phyloP scores from a whole-genome alignment of 2,113 vertebrate genomes.

The Dasypus novemcinctus region DNA sequence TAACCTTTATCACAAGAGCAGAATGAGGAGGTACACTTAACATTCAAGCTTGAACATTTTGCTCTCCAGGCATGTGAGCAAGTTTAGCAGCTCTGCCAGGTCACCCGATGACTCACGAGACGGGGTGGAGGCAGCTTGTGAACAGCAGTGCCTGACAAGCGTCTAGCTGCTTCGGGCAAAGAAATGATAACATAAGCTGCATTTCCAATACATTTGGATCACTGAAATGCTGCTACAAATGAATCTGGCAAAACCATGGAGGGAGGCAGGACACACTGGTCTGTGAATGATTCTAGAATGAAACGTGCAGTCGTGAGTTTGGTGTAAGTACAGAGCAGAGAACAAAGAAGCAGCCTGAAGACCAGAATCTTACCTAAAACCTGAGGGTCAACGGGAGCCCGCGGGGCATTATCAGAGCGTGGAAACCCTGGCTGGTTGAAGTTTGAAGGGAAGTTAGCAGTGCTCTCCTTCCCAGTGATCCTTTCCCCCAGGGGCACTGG shows the following conservation, averaged over 20 bases:
- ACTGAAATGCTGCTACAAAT: not conserved
- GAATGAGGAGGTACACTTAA: not conserved
- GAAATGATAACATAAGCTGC: not conserved
- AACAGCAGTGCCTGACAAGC: not conserved
- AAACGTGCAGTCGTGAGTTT: not conserved
- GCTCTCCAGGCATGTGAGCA: not conserved
- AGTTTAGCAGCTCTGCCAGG: not conserved
- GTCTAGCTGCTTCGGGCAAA: not conserved
- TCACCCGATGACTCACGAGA: not conserved
- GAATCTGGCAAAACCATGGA: not conserved
- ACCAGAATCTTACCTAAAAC: not conserved
- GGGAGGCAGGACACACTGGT: not conserved
- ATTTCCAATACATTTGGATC: not conserved
- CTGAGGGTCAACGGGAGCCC: not conserved
- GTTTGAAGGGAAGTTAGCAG: not conserved
- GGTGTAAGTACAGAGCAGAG: not conserved
- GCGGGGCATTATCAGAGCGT: not conserved
- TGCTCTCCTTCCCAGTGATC: not conserved
- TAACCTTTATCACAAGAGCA: not conserved
- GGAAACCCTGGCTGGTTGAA: constrained; percentile 27
- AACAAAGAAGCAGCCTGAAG: not conserved
- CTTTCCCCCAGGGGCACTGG: not conserved
- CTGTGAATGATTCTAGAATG: not conserved
- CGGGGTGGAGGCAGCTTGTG: not conserved
- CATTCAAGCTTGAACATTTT: not conserved